Base-by-base conservation (phyloP, 1,140 invertebrate genomes). In the Homalodisca vitripennis region DNA sequence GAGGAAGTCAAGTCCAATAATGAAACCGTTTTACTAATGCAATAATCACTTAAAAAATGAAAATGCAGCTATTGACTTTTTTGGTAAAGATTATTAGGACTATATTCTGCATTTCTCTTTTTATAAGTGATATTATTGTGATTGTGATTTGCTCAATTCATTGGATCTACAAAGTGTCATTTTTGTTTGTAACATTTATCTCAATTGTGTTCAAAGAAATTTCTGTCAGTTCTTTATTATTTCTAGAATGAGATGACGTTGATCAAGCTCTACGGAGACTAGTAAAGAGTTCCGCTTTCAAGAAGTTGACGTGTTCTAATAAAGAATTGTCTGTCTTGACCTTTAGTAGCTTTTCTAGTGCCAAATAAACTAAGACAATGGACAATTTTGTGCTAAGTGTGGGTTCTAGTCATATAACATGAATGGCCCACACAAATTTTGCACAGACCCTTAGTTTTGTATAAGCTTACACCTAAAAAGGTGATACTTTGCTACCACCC, bases 1-100 rank as follows among this genome's bases (percentile, higher is more conserved):
- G 46, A 67, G 72, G 29, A 73, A 73, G 29, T 71, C 70, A n/a
- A 70, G 51, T 24, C 72, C 72, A 13, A 73, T 70, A 3, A 71
- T 71, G 72, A 73, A 73, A 64, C 72, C 72, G 24, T 69, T 70
- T 66, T 69, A 66, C 26, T 66, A 60, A 24, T 60, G 22, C 3
- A 24, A 53, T 13, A 53, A 6, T 12, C 6, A 14, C 48, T 53
- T 24, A 22, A 24, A n/a, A 53, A n/a, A 13, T 6, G 22, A n/a
- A n/a, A n/a, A n/a, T n/a, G n/a, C n/a, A n/a, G n/a, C n/a, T n/a
- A n/a, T n/a, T n/a, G n/a, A n/a, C n/a, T n/a, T n/a, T n/a, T n/a
- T n/a, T n/a, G n/a, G n/a, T n/a, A n/a, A n/a, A n/a, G n/a, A n/a
- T n/a, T n/a, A n/a, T n/a, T n/a, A n/a, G n/a, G n/a, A n/a, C n/a